Conservation (phyloP, 2,113 vertebrate species). For the Epinephelus lanceolatus region DNA sequence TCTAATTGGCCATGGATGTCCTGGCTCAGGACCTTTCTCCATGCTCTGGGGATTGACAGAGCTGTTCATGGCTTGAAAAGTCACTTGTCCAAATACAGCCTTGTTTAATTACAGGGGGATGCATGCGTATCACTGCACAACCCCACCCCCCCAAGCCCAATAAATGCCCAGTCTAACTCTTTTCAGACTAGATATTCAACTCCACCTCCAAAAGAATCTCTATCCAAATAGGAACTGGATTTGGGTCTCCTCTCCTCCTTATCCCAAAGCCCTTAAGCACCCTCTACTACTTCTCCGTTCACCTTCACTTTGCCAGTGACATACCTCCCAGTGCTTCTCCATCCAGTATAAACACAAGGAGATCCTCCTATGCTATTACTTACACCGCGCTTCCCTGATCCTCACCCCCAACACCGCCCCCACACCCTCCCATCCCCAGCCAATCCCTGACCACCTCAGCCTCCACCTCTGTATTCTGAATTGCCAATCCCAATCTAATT, state of each 20-base stretch:
- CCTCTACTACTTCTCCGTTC: conserved; percentile 67
- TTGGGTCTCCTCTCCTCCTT: conserved; percentile 73
- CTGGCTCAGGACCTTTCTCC: conserved; percentile 67
- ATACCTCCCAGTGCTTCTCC: conserved; percentile 74
- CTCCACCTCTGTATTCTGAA: conserved; percentile 82
- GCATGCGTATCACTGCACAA: conserved; percentile 68
- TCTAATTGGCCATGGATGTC: conserved; percentile 73
- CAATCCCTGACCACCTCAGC: conserved; percentile 70
- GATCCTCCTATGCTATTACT: conserved; percentile 78
- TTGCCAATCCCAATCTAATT: conserved; percentile 92
- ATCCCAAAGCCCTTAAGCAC: conserved; percentile 78
- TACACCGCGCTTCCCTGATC: conserved; percentile 48
- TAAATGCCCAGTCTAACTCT: conserved; percentile 66
- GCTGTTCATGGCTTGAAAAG: conserved; percentile 72
- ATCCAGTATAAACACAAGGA: conserved; percentile 83
- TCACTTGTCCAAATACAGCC: conserved; percentile 77
- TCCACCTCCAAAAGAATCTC: conserved; percentile 74
- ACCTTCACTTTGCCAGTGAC: conserved; percentile 76
- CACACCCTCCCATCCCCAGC: conserved; percentile 54
- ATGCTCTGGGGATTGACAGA: conserved; percentile 69
- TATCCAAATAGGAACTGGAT: conserved; percentile 79
- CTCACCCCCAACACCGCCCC: conserved; percentile 20
- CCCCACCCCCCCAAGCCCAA: conserved; percentile 52
- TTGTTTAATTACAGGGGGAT: conserved; percentile 81
- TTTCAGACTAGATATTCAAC: conserved; percentile 67